Percentiles rank a stretch among this genome's conserved stretches.
Evolutionary conservation across 2,113 vertebrate genomes (phyloP).

Genomic region (Sinosuthora webbiana): DNA sequence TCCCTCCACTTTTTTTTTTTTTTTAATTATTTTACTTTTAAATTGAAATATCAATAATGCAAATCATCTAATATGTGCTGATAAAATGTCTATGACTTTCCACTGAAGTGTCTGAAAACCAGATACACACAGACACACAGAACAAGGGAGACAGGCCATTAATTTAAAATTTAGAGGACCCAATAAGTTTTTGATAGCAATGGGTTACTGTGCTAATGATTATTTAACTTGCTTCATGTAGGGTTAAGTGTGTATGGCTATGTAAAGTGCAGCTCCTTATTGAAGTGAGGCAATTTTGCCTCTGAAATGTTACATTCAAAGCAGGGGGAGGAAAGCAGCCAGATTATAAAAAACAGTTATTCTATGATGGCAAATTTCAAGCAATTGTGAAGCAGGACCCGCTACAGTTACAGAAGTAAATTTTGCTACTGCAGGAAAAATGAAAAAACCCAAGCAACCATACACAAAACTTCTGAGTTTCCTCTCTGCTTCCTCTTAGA

Average conservation of each 20-base stretch:
- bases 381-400: conserved; percentile 1
- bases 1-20: not conserved
- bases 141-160: conserved; percentile 19
- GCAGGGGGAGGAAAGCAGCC: not conserved
- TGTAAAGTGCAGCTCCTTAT: not conserved
- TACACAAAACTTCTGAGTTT: not conserved
- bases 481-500: not conserved
- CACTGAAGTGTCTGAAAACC: conserved; percentile 6
- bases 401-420: not conserved
- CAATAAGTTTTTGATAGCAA: conserved; percentile 65
- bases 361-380: not conserved
- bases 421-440: not conserved
- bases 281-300: conserved; percentile 3
- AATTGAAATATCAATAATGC: conserved; percentile 57
- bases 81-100: conserved; percentile 21
- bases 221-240: conserved; percentile 44
- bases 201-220: conserved; percentile 54
- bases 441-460: rapidly evolving
- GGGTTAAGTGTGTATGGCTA: conserved; percentile 49
- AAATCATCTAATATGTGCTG: not conserved
- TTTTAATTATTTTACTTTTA: not conserved
- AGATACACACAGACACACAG: not conserved
- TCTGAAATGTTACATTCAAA: conserved; percentile 12
- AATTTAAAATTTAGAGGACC: conserved; percentile 59
- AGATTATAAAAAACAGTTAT: not conserved